These are phyloP conservation scores for Allygus modestus DNA, from an alignment of 2,888 invertebrate genomes.

Conservation along the genomic window DNA sequence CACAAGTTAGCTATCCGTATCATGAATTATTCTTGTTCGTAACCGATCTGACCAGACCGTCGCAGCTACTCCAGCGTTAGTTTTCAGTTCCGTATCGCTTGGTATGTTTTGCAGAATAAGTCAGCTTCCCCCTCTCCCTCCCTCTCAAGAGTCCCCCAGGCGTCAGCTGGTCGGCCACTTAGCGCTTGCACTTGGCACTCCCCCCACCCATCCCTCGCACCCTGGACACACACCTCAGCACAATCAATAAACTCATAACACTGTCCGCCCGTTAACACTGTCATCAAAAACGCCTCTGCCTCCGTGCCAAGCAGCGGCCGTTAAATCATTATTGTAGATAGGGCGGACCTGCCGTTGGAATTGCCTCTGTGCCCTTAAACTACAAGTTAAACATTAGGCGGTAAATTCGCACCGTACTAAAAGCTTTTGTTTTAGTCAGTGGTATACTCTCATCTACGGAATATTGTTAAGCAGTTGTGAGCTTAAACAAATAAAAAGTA, in stretches of 20 bases:
- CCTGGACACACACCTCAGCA: constrained; percentile 68
- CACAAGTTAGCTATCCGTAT: too few species aligned
- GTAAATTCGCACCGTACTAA: neutral
- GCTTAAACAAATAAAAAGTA: too few species aligned
- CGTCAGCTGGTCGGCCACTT: constrained; percentile 66
- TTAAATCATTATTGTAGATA: constrained; percentile 52
- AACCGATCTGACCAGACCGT: too few species aligned
- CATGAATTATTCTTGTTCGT: too few species aligned
- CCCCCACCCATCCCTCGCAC: constrained; percentile 70
- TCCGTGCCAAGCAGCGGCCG: constrained; percentile 27
- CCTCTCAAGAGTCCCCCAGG: constrained; percentile 4
- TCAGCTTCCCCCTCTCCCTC: constrained; percentile 36
- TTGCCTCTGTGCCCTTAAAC: neutral
- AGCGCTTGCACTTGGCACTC: constrained; percentile 65
- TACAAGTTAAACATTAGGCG: constrained; percentile 11
- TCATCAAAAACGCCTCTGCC: constrained; percentile 55
- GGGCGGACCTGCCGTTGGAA: constrained; percentile 8
- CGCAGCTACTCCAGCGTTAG: neutral
- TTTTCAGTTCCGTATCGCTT: constrained; percentile 2
- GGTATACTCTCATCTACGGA: too few species aligned
- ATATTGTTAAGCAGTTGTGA: too few species aligned
- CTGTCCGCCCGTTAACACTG: constrained; percentile 56
- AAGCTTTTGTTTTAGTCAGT: neutral
- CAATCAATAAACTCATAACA: constrained; percentile 61
- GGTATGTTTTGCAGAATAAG: constrained; percentile 51